Conservation (phyloP, 1,140 invertebrate genomes). For the Augochlora pura region DNA sequence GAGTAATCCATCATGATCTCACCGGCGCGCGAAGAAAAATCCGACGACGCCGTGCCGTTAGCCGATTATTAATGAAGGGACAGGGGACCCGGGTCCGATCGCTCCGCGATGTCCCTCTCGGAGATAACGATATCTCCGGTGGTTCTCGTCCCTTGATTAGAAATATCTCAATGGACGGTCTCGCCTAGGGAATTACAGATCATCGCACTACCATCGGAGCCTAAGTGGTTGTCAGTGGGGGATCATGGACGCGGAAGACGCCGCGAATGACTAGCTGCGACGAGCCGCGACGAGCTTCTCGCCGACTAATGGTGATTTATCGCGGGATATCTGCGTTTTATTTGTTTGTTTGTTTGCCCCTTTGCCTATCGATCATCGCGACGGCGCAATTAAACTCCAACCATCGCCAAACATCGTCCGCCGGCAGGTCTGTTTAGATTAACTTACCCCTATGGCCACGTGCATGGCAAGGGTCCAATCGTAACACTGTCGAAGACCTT, state of each 20-base stretch:
- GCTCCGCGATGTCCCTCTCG: neutral
- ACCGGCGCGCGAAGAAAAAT: neutral
- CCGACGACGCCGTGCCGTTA: neutral
- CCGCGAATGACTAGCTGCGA: neutral
- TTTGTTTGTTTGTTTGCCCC: neutral
- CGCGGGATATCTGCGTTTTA: neutral
- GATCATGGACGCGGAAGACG: constrained; percentile 2
- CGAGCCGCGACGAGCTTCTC: neutral
- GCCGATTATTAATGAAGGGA: neutral
- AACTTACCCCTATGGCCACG: too few species aligned
- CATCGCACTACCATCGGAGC: neutral
- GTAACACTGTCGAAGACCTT: too few species aligned
- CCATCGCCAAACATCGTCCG: too few species aligned
- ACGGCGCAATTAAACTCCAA: neutral
- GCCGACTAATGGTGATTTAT: constrained; percentile 1
- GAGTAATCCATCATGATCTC: neutral
- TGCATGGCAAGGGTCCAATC: too few species aligned
- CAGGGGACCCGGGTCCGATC: neutral
- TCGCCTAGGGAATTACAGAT: neutral
- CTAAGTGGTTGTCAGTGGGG: neutral
- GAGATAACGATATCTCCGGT: neutral
- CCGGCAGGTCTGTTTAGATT: too few species aligned
- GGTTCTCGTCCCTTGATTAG: neutral
- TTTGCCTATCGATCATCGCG: neutral
- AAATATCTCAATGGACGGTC: constrained; percentile 1